Conservation (phyloP, 1,140 invertebrate genomes). For the Bombus picipes region DNA sequence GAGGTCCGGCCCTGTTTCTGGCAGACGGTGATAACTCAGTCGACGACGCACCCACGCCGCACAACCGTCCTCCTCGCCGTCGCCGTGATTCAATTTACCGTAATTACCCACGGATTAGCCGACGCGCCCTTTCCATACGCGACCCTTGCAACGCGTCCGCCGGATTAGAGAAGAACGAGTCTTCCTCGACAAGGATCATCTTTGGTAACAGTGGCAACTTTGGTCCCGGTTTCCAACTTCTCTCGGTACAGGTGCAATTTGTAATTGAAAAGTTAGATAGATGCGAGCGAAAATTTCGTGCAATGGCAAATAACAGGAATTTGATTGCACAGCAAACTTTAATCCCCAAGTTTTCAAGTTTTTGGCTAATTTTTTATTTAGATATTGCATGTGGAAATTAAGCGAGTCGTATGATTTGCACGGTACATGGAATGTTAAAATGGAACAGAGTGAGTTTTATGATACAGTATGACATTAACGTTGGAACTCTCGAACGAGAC, state of each 20-base stretch:
- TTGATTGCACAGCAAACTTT: too few species aligned
- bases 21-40: conserved; percentile 75
- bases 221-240: too few species aligned
- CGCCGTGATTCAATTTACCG: conserved; percentile 67
- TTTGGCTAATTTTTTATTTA: too few species aligned
- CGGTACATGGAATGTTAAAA: too few species aligned
- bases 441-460: too few species aligned
- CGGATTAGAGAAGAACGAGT: background rate
- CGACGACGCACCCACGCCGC: conserved; percentile 63
- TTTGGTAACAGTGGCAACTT: too few species aligned
- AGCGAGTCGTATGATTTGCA: too few species aligned
- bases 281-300: background rate
- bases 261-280: background rate
- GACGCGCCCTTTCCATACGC: background rate
- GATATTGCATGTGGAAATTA: too few species aligned
- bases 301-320: too few species aligned
- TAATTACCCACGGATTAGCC: conserved; percentile 64
- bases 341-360: too few species aligned
- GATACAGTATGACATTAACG: too few species aligned
- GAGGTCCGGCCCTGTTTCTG: conserved; percentile 65
- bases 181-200: background rate
- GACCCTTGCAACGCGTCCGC: background rate
- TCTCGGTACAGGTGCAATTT: background rate
- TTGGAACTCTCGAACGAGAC: too few species aligned
- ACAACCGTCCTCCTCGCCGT: background rate